phyloP scores from a whole-genome alignment of 2,888 invertebrate species.

The Lordiphosa fenestrarum region DNA sequence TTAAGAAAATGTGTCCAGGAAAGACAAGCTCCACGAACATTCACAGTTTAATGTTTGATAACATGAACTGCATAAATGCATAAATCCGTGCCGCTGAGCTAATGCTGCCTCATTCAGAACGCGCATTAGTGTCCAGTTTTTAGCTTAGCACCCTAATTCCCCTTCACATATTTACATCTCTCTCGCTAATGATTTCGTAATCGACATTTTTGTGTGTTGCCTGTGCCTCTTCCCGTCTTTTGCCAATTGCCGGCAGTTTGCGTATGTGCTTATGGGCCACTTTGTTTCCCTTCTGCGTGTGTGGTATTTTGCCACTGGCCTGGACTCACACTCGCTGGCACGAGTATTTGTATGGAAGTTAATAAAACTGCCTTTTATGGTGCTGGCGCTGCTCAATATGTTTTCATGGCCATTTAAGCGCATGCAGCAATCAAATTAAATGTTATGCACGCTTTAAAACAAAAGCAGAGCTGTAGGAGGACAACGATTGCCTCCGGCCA shows the following conservation, averaged over 20 bases:
- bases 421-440: slow-evolving; percentile 74
- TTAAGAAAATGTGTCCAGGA: no score
- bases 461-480: slow-evolving; percentile 9
- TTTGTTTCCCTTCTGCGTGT: slow-evolving; percentile 49
- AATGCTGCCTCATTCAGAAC: no score
- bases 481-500: slow-evolving; percentile 7
- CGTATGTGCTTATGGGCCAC: slow-evolving; percentile 58
- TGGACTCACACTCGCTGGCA: slow-evolving; percentile 5
- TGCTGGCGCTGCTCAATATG: slow-evolving; percentile 59
- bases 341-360: slow-evolving; percentile 58
- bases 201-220: slow-evolving; percentile 36
- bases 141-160: not conserved
- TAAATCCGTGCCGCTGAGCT: no score
- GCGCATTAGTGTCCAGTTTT: no score
- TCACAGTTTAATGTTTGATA: no score
- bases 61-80: no score
- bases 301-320: slow-evolving; percentile 15
- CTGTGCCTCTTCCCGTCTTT: slow-evolving; percentile 10
- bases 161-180: not conserved
- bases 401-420: slow-evolving; percentile 68
- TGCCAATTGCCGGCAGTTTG: slow-evolving; percentile 36
- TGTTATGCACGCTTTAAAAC: slow-evolving; percentile 67
- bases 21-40: no score
- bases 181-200: not conserved
- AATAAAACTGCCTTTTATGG: slow-evolving; percentile 72